Base-by-base conservation (phyloP, 2,113 vertebrate genomes). In the Rhinopomastus cyanomelas region DNA sequence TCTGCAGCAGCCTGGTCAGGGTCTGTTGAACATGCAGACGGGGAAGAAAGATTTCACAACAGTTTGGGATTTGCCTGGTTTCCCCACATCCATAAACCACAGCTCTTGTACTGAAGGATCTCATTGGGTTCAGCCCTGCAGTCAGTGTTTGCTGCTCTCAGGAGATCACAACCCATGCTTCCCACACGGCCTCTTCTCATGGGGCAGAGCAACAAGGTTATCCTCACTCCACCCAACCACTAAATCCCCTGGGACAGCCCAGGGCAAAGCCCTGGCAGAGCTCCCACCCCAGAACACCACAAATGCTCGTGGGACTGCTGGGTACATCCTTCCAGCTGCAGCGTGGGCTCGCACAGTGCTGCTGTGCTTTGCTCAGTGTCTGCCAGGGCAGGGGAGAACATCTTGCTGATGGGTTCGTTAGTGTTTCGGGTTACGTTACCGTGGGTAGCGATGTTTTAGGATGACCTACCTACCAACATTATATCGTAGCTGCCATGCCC, bases 341-440 rank as follows among this genome's bases (percentile, higher is more conserved):
- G 5, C 0, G 2, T 1, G 3, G 7, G 2, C 26, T 25, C 69
- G 15, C 51, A 26, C 60, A 7, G 8, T 16, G 0, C 6, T 29
- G 19, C 65, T 27, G 52, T 19, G 32, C 16, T 34, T 62, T 78
- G 4, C 86, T 39, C 56, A 84, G 16, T 61, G 6, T 21, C 52
- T 21, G 1, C n/a, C 51, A n/a, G 79, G 61, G 32, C 71, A 59
- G 18, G 25, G 30, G 10, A 69, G 53, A 75, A 19, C 49, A n/a
- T 23, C 30, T 78, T 65, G 67, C 32, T 34, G 18, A 42, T 1
- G 76, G 46, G 3, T 48, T 36, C 39, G 1, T 30, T 2, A 22
- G 7, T 7, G 30, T 60, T 17, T 8, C 2, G 1, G 29, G 64
- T 3, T 30, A 4, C 22, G 37, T 36, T 80, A 8, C 42, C 19